Conservation (phyloP, 2,113 vertebrate genomes). For the Campylomormyrus tamandua region DNA sequence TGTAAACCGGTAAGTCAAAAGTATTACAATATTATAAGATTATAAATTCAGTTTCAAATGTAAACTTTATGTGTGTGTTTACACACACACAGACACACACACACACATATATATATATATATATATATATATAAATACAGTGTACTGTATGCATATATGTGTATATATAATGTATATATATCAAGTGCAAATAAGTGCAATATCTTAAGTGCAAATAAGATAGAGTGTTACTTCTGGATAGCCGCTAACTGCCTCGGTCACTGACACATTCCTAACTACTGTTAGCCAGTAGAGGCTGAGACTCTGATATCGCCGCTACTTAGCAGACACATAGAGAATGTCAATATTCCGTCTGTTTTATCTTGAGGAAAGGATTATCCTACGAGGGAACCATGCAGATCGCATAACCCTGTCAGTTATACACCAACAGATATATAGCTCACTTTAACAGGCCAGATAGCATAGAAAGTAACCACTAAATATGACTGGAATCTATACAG, state of each 20-base stretch:
- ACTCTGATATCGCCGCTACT: constrained; percentile 5
- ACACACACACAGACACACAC: neutral
- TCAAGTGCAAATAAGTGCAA: neutral
- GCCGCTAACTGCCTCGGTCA: neutral
- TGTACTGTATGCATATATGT: too few species aligned
- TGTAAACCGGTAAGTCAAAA: neutral
- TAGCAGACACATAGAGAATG: constrained; percentile 7
- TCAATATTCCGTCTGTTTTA: constrained; percentile 24
- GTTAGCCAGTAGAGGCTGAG: constrained; percentile 2
- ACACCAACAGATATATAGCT: constrained; percentile 1
- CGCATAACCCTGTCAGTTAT: neutral
- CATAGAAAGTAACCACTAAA: neutral
- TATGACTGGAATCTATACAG: neutral
- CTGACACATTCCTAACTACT: constrained; percentile 5
- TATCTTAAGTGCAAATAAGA: neutral
- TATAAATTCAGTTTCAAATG: neutral
- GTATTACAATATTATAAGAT: neutral
- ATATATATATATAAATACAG: neutral
- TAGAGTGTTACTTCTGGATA: neutral
- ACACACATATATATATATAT: neutral
- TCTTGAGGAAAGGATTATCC: constrained; percentile 20
- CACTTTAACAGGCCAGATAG: constrained; percentile 20
- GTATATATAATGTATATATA: neutral
- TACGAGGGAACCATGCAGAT: constrained; percentile 9
- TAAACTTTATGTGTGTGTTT: neutral